Percentiles rank a stretch among this genome's conserved stretches.
Evolutionary conservation across 2,113 vertebrate species (phyloP).

Genomic region (Delphinus delphis): DNA sequence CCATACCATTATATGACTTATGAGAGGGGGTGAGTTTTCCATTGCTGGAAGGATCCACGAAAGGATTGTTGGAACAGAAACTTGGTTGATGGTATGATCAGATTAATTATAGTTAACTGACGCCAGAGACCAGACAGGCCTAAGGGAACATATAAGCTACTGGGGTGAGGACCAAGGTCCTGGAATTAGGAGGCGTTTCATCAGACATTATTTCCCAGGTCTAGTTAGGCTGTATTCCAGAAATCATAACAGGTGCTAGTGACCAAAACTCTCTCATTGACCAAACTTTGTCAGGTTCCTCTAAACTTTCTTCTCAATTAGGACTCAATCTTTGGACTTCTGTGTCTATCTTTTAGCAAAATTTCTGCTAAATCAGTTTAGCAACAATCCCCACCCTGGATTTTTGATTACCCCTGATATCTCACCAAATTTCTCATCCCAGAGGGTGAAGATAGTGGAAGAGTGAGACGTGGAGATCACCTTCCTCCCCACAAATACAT

Average conservation of each 20-base stretch:
- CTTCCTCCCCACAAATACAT: too few relatives aligned
- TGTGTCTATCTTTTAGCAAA: background rate
- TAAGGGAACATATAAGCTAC: background rate
- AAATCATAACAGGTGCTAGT: background rate
- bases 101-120: background rate
- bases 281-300: background rate
- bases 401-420: background rate
- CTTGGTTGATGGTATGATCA: background rate
- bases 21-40: background rate
- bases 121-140: background rate
- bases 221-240: background rate
- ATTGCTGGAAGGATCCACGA: background rate
- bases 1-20: background rate
- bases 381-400: background rate
- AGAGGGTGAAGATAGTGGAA: too few relatives aligned
- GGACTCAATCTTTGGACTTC: background rate
- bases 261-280: background rate
- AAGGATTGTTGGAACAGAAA: background rate
- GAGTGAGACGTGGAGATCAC: too few relatives aligned
- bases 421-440: background rate
- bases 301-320: background rate
- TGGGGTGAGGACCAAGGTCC: background rate
- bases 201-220: background rate
- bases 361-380: background rate
- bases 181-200: background rate